Conservation (phyloP, 2,797 vertebrate species). For the Enteromius afrohamiltoni region DNA sequence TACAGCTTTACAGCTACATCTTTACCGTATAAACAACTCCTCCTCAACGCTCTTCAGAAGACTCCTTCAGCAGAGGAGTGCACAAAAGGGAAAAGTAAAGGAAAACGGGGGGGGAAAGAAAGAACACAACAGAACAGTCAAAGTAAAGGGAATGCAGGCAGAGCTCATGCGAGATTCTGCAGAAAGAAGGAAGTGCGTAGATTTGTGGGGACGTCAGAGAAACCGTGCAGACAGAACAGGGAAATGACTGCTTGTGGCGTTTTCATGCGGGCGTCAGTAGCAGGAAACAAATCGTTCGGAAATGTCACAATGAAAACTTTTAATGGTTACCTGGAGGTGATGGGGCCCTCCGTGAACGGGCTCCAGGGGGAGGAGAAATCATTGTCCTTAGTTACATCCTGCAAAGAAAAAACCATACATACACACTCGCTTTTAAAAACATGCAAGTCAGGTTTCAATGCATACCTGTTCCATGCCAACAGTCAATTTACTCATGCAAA, state of each 20-base stretch:
- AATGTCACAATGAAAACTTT: conserved; percentile 47
- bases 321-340: conserved; percentile 83
- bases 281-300: not conserved
- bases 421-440: not conserved
- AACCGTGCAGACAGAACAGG: conserved; percentile 24
- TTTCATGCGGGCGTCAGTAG: conserved; percentile 1
- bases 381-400: conserved; percentile 88
- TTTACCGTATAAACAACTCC: conserved; percentile 86
- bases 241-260: not conserved
- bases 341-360: conserved; percentile 87
- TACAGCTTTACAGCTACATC: conserved; percentile 39
- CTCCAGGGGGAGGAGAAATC: conserved; percentile 93
- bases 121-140: conserved; percentile 61
- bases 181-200: conserved; percentile 44
- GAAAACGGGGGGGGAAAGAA: conserved; percentile 53
- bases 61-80: conserved; percentile 71
- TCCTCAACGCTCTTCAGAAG: conserved; percentile 87
- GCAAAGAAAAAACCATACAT: conserved; percentile 52
- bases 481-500: not conserved
- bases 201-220: conserved; percentile 9
- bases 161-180: conserved; percentile 46
- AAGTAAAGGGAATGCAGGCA: conserved; percentile 60
- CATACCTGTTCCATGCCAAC: not conserved
- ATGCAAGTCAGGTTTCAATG: not conserved
- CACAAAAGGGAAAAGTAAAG: conserved; percentile 56